A percentile compares a stretch with the other conserved stretches of the same genome.
Evolutionary conservation across 2,888 invertebrate genomes (phyloP).

Genomic region (Brenthis daphne): DNA sequence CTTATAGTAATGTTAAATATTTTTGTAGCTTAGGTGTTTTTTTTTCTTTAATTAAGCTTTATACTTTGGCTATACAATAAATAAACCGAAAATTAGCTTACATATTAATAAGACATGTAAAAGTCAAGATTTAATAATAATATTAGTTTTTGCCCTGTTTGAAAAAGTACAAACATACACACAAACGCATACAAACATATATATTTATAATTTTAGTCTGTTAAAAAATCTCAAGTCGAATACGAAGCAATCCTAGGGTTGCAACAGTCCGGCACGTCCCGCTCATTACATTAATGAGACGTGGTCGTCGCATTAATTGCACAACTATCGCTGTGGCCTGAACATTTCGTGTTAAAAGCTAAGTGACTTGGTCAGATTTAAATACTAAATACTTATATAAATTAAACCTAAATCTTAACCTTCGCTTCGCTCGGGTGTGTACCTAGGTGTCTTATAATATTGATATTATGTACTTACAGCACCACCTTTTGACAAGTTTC

Average conservation of each 20-base stretch:
- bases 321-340: slow-evolving; percentile 43
- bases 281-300: slow-evolving; percentile 70
- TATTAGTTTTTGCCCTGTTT: no score
- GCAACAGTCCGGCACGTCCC: slow-evolving; percentile 38
- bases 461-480: no score
- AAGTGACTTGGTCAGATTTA: slow-evolving; percentile 12
- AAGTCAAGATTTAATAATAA: no score
- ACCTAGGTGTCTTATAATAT: no score
- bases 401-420: no score
- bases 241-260: slow-evolving; percentile 17
- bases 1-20: neutral
- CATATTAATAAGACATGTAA: no score
- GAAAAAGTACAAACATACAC: no score
- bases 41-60: neutral
- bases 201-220: slow-evolving; percentile 8
- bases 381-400: neutral
- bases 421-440: no score
- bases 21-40: no score
- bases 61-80: neutral
- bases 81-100: neutral
- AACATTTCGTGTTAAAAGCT: slow-evolving; percentile 12
- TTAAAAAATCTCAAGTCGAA: slow-evolving; percentile 11
- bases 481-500: no score
- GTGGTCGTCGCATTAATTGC: slow-evolving; percentile 66
- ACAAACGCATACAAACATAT: slow-evolving; percentile 1